These are phyloP conservation scores for Ascaphus truei DNA, from an alignment of 2,113 vertebrate species.

Conservation along the genomic window DNA sequence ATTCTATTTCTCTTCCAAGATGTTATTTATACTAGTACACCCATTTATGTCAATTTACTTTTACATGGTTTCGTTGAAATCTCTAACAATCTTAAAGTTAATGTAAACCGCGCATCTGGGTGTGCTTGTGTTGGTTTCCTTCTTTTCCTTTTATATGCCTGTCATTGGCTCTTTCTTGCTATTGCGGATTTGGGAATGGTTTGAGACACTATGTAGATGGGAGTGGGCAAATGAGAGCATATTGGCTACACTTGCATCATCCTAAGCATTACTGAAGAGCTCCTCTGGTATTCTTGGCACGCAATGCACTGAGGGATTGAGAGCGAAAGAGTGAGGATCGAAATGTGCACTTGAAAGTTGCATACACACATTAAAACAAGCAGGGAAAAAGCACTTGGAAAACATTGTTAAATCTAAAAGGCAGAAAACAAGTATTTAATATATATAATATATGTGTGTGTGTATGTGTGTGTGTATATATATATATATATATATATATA, in stretches of 20 bases:
- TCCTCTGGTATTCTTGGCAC: slow-evolving; percentile 63
- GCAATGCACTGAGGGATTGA: slow-evolving; percentile 50
- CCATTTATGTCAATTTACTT: too few relatives aligned
- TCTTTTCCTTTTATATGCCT: too few relatives aligned
- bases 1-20: too few relatives aligned
- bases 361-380: not conserved
- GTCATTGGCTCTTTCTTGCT: slow-evolving; percentile 76
- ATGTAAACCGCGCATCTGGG: too few relatives aligned
- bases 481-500: too few relatives aligned
- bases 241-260: slow-evolving; percentile 44
- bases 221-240: slow-evolving; percentile 48
- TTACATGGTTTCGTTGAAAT: too few relatives aligned
- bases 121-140: too few relatives aligned
- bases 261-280: slow-evolving; percentile 46
- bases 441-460: too few relatives aligned
- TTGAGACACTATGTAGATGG: slow-evolving; percentile 52
- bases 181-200: slow-evolving; percentile 66
- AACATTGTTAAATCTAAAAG: not conserved
- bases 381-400: not conserved
- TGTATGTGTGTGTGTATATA: too few relatives aligned
- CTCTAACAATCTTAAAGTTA: too few relatives aligned
- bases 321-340: slow-evolving; percentile 19
- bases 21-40: too few relatives aligned
- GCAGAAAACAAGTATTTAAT: too few relatives aligned
- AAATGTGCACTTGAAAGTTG: slow-evolving; percentile 22